phyloP scores from a whole-genome alignment of 2,888 invertebrate genomes.

The Cheiracanthium punctorium region DNA sequence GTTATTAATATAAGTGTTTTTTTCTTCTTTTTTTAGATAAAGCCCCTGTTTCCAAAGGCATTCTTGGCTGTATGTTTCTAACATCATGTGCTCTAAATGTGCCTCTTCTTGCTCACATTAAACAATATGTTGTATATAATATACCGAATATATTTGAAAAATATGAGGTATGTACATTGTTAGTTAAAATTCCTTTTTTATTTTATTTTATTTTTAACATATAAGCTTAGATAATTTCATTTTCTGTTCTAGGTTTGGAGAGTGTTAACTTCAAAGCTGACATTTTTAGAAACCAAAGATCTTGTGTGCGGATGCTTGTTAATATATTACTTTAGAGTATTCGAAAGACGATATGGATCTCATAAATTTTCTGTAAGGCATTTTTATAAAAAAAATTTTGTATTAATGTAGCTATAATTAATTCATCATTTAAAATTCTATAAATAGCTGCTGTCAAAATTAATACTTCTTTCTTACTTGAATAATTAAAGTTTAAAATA shows the following conservation, averaged over 20 bases:
- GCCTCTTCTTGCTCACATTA: constrained; percentile 76
- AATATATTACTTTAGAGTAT: constrained; percentile 79
- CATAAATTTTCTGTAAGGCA: constrained; percentile 78
- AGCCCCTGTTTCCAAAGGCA: constrained; percentile 78
- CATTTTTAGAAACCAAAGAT: constrained; percentile 79
- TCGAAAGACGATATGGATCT: constrained; percentile 79
- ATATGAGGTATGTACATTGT: constrained; percentile 75
- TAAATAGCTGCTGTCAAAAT: too few species aligned
- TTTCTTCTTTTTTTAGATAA: constrained; percentile 75
- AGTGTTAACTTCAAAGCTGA: constrained; percentile 76
- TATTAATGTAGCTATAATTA: too few species aligned
- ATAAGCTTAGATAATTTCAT: neutral
- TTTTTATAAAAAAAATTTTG: too few species aligned
- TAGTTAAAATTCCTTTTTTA: too few species aligned
- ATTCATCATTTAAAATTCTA: too few species aligned
- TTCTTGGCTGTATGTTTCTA: constrained; percentile 77
- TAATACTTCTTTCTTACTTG: too few species aligned
- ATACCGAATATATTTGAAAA: constrained; percentile 76
- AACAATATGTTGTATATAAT: constrained; percentile 77
- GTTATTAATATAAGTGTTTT: too few species aligned
- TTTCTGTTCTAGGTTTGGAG: constrained; percentile 76
- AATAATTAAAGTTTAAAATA: too few species aligned
- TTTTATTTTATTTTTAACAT: too few species aligned
- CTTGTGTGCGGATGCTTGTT: constrained; percentile 78
- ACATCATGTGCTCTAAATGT: constrained; percentile 78